Evolutionary conservation across 2,113 vertebrate species (phyloP).

Genomic region (human): DNA sequence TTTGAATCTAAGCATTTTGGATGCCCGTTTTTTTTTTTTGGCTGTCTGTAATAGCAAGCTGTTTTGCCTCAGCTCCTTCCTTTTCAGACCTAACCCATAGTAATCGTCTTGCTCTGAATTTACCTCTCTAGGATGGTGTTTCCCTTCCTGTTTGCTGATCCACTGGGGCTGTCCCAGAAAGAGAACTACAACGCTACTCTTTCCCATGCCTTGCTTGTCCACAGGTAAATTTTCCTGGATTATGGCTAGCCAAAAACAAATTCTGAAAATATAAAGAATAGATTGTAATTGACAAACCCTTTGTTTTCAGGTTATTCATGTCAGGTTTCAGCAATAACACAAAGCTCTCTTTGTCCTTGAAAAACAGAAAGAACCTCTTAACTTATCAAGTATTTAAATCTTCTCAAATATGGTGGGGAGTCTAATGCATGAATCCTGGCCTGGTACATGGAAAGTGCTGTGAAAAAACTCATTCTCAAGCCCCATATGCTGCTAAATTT

Average conservation of each 20-base stretch:
- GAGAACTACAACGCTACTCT: neutral
- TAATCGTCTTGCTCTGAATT: neutral
- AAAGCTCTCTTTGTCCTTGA: slow-evolving; percentile 64
- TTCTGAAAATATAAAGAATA: slow-evolving; percentile 70
- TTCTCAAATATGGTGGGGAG: slow-evolving; percentile 37
- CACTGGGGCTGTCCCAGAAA: neutral
- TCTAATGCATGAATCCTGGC: neutral
- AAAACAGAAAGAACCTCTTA: slow-evolving; percentile 64
- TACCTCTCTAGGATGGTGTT: neutral
- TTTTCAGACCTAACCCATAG: neutral
- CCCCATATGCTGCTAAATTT: neutral
- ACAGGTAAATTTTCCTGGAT: slow-evolving; percentile 46
- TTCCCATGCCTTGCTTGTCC: slow-evolving; percentile 33
- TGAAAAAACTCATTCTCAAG: slow-evolving; percentile 40
- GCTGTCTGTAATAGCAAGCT: neutral
- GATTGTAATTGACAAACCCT: slow-evolving; percentile 59
- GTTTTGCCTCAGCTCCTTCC: neutral
- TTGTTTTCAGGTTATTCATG: slow-evolving; percentile 71
- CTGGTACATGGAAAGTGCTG: slow-evolving; percentile 19
- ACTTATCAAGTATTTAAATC: slow-evolving; percentile 67
- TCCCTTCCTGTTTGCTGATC: neutral
- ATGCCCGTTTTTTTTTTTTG: neutral
- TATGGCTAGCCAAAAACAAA: slow-evolving; percentile 47
- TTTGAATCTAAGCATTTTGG: neutral
- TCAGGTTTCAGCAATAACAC: slow-evolving; percentile 55